A percentile compares a stretch with the other conserved stretches of the same genome.
These are phyloP conservation scores for Acanthaster planci DNA, from an alignment of 35 echinoderm and acorn worm species.

Conservation along the genomic window DNA sequence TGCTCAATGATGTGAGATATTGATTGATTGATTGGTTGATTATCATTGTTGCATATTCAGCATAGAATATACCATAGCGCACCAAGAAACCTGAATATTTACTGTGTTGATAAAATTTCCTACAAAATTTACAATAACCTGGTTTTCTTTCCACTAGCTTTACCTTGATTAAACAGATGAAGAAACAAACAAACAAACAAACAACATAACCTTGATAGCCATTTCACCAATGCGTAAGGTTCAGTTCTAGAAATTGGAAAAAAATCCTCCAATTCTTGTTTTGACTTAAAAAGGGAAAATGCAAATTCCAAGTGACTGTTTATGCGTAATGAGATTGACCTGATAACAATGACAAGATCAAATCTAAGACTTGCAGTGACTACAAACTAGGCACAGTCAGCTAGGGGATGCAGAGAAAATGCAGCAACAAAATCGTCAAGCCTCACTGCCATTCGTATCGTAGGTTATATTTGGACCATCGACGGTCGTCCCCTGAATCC, in stretches of 20 bases:
- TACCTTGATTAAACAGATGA: not conserved
- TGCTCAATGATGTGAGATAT: no score
- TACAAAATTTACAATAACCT: no score
- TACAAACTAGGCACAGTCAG: not conserved
- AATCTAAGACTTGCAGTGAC: not conserved
- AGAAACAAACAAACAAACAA: not conserved
- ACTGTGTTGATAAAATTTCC: no score
- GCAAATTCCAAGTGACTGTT: slow-evolving; percentile 1
- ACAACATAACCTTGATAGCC: no score
- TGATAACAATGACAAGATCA: slow-evolving; percentile 12
- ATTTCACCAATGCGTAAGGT: no score
- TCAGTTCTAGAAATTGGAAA: no score
- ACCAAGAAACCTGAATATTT: no score
- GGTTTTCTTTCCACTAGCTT: not conserved
- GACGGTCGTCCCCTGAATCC: not conserved
- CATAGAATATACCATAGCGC: no score
- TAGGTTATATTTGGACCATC: not conserved
- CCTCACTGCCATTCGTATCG: not conserved
- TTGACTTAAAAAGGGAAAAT: not conserved
- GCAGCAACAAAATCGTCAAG: not conserved
- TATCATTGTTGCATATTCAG: no score
- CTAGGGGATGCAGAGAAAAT: not conserved
- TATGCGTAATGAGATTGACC: slow-evolving; percentile 20
- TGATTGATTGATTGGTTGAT: no score
- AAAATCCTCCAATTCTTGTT: no score